Conservation (phyloP, 2,113 vertebrate species). For the Casuarius casuarius region DNA sequence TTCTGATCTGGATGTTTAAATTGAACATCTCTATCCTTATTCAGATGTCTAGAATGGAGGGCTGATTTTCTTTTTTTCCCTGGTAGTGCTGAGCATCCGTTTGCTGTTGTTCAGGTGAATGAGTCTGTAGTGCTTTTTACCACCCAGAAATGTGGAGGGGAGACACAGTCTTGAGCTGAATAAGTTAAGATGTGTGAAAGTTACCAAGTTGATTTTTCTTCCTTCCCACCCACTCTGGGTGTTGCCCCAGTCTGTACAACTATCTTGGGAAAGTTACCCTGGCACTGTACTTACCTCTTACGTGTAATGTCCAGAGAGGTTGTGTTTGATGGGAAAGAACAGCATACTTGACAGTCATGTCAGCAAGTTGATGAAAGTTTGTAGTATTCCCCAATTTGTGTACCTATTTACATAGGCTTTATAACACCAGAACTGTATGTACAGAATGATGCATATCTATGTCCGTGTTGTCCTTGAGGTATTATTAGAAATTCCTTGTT, state of each 20-base stretch:
- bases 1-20: background rate
- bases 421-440: background rate
- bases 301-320: background rate
- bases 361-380: background rate
- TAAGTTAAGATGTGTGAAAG: background rate
- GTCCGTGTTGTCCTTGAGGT: background rate
- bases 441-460: background rate
- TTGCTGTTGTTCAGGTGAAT: background rate
- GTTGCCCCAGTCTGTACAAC: background rate
- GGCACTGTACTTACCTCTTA: background rate
- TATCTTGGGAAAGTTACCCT: background rate
- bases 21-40: background rate
- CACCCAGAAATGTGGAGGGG: background rate
- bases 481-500: constrained; percentile 36
- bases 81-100: background rate
- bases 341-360: background rate
- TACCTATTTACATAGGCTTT: background rate
- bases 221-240: background rate
- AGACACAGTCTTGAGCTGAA: constrained; percentile 7
- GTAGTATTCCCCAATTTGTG: background rate
- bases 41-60: background rate
- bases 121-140: constrained; percentile 22
- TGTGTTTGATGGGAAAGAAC: background rate
- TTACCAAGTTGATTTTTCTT: background rate
- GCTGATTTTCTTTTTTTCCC: background rate